Base-by-base conservation (phyloP, 2,113 vertebrate species). In the Phylloscopus trochiloides region DNA sequence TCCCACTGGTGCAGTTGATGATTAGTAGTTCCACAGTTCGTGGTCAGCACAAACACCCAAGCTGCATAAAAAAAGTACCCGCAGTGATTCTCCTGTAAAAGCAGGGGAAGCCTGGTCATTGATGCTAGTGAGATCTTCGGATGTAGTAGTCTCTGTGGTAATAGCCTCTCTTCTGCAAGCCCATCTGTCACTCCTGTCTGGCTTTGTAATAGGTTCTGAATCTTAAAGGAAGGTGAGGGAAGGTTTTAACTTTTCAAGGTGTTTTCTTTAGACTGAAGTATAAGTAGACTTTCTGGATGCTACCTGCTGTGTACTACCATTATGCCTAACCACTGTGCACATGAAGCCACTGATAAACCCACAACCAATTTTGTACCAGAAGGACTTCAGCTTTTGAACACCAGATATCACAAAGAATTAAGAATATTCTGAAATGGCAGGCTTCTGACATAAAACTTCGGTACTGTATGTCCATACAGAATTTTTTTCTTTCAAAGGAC, bases 291-390 rank as follows among this genome's bases (percentile, higher is more conserved):
- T 40, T 8, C 48, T 52, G 32, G 18, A 36, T 0, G 0, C 38
- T 59, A 2, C 40, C 13, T 76, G 38, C 40, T 34, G 0, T 26
- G 29, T 22, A 22, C 45, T 74, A 12, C 52, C 16, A 3, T 76
- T 57, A 6, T n/a, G 10, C 59, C 15, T 54, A 6, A 51, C 4
- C 61, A 32, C 18, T 0, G 0, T 21, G 22, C 34, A 11, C 0
- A 0, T 29, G 34, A 77, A 47, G 7, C 18, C 34, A 32, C 40
- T 61, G 47, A 40, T 32, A 70, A 79, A 25, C 8, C 71, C 9
- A 40, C 38, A 36, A 32, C n/a, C 0, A 3, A 7, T 22, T 78
- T 36, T 55, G 6, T 57, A 8, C 61, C 16, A 28, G 15, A 45
- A 88, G 14, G 38, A 45, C 47, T 78, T 45, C 17, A 66, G n/a